Percentiles rank a stretch among this genome's conserved stretches.
Evolutionary conservation across 92 coral and sea anemone species (phyloP).

Genomic region (Nematostella vectensis): DNA sequence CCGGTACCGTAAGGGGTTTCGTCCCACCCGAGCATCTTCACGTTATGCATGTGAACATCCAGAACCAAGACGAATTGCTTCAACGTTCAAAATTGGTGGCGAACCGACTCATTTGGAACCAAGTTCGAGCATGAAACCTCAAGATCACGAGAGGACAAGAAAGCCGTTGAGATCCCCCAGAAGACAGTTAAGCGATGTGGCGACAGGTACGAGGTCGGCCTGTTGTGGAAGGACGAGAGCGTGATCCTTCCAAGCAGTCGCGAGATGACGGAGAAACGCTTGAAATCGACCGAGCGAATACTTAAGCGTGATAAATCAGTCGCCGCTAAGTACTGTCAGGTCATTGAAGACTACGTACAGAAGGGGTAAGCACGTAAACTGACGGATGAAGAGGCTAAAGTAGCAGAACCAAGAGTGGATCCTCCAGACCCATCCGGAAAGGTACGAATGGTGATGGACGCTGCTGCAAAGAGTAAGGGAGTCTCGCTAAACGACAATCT

Average conservation of each 20-base stretch:
- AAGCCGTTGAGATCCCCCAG: slow-evolving; percentile 21
- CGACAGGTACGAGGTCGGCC: slow-evolving; percentile 23
- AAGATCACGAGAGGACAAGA: slow-evolving; percentile 15
- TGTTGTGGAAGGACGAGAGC: slow-evolving; percentile 31
- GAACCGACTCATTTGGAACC: slow-evolving; percentile 36
- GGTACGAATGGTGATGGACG: too few species aligned
- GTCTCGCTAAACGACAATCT: too few species aligned
- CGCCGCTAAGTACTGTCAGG: slow-evolving; percentile 26
- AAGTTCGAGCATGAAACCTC: slow-evolving; percentile 14
- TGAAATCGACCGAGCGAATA: slow-evolving; percentile 28
- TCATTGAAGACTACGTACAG: slow-evolving; percentile 27
- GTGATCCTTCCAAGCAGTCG: slow-evolving; percentile 26
- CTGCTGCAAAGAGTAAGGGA: too few species aligned
- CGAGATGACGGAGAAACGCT: slow-evolving; percentile 31
- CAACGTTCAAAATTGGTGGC: slow-evolving; percentile 31
- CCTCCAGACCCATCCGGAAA: slow-evolving; percentile 10
- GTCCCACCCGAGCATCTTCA: slow-evolving; percentile 17
- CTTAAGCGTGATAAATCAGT: slow-evolving; percentile 19
- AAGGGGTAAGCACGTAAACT: slow-evolving; percentile 30
- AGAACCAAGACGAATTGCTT: background rate
- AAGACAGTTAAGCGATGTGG: slow-evolving; percentile 17
- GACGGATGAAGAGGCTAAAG: slow-evolving; percentile 21
- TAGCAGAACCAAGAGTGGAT: slow-evolving; percentile 18
- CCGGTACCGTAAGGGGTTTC: slow-evolving; percentile 20
- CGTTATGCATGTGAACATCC: slow-evolving; percentile 24